Evolutionary conservation across 2,888 invertebrate species (phyloP).

Genomic region (Mesodorylaimus sp.): DNA sequence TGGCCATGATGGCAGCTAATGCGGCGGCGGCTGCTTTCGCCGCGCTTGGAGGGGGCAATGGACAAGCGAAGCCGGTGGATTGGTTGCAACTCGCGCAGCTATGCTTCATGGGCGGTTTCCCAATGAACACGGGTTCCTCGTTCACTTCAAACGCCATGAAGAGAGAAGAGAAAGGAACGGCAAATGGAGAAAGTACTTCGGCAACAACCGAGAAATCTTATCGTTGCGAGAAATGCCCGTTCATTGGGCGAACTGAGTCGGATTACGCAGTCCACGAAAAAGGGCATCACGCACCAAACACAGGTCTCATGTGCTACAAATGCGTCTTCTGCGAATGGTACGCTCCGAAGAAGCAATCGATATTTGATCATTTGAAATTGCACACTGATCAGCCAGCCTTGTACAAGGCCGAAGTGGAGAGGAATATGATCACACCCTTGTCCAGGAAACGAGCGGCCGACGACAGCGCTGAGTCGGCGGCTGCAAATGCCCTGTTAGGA

Average conservation of each 20-base stretch:
- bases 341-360: slow-evolving; percentile 13
- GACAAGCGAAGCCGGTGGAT: no score
- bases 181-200: neutral
- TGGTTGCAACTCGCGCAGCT: no score
- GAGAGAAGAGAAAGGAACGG: no score
- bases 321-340: slow-evolving; percentile 17
- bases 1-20: no score
- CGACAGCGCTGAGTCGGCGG: neutral
- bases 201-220: slow-evolving; percentile 1
- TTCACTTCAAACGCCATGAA: neutral
- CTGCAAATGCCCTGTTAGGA: neutral
- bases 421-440: slow-evolving; percentile 15
- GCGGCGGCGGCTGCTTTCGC: no score
- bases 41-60: no score
- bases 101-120: no score
- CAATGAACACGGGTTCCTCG: no score
- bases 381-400: slow-evolving; percentile 14
- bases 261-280: neutral
- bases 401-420: slow-evolving; percentile 15
- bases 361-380: slow-evolving; percentile 15
- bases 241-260: neutral
- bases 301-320: slow-evolving; percentile 15
- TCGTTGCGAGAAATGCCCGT: neutral
- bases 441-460: neutral
- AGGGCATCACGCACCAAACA: neutral